phyloP scores from a whole-genome alignment of 2,888 invertebrate species.

The Sesamia inferens region DNA sequence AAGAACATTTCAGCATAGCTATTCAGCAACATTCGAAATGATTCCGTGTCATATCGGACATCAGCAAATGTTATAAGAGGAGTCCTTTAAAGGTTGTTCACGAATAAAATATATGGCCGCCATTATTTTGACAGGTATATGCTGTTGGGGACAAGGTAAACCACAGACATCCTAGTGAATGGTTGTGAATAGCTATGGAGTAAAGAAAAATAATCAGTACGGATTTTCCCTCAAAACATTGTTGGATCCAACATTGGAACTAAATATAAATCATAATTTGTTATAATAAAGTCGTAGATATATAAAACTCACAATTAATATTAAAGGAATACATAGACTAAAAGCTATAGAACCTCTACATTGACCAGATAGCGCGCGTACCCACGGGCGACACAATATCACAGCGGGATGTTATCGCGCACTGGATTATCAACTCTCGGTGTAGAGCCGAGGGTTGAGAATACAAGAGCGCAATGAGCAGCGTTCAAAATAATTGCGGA shows the following conservation, averaged over 20 bases:
- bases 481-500: background rate
- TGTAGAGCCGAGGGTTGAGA: background rate
- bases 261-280: conserved; percentile 3
- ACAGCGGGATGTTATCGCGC: background rate
- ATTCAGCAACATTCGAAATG: background rate
- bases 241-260: conserved; percentile 27
- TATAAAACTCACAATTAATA: conserved; percentile 17
- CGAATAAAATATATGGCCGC: background rate
- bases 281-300: background rate
- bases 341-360: conserved; percentile 16
- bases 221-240: background rate
- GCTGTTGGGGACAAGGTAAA: background rate
- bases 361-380: too few relatives aligned
- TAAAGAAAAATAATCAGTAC: background rate
- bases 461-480: background rate
- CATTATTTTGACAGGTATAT: background rate
- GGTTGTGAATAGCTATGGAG: background rate
- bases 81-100: background rate
- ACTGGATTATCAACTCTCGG: background rate
- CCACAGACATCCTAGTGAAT: background rate
- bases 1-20: background rate
- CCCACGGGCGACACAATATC: too few relatives aligned
- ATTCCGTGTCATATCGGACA: background rate
- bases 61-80: background rate
- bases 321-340: conserved; percentile 45